Conservation (phyloP, 1,140 invertebrate genomes). For the Battus philenor region DNA sequence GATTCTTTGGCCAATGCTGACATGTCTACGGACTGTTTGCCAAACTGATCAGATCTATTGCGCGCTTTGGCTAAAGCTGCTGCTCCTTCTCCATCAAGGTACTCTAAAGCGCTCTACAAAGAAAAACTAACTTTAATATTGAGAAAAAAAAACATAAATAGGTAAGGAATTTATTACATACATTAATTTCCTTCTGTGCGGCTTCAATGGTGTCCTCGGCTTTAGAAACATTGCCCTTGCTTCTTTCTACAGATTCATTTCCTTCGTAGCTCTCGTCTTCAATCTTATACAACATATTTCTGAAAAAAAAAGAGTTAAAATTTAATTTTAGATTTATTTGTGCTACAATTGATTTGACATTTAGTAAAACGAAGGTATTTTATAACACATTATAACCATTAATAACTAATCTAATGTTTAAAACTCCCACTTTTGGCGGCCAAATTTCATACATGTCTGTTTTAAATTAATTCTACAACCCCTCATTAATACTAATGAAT, state of each 20-base stretch:
- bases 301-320: constrained; percentile 24
- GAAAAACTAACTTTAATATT: constrained; percentile 6
- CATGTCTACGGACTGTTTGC: constrained; percentile 94
- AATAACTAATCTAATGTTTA: too few species aligned
- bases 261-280: constrained; percentile 79
- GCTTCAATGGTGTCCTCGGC: constrained; percentile 85
- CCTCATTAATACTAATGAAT: too few species aligned
- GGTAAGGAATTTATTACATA: constrained; percentile 32
- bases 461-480: too few species aligned
- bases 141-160: not conserved
- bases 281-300: constrained; percentile 79
- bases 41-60: constrained; percentile 89
- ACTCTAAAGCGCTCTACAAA: constrained; percentile 81
- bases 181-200: constrained; percentile 82
- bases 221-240: constrained; percentile 82
- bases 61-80: constrained; percentile 86
- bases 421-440: too few species aligned
- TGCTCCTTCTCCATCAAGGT: constrained; percentile 87
- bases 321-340: too few species aligned
- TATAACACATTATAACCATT: too few species aligned
- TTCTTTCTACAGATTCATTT: constrained; percentile 78
- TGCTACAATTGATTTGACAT: too few species aligned
- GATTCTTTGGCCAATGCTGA: constrained; percentile 92
- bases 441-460: too few species aligned
- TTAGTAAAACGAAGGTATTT: too few species aligned